Evolutionary conservation across 35 echinoderm and acorn worm species (phyloP), one percentile per base, ranked within the genome.

Genomic region (Stichopus chloronotus): DNA sequence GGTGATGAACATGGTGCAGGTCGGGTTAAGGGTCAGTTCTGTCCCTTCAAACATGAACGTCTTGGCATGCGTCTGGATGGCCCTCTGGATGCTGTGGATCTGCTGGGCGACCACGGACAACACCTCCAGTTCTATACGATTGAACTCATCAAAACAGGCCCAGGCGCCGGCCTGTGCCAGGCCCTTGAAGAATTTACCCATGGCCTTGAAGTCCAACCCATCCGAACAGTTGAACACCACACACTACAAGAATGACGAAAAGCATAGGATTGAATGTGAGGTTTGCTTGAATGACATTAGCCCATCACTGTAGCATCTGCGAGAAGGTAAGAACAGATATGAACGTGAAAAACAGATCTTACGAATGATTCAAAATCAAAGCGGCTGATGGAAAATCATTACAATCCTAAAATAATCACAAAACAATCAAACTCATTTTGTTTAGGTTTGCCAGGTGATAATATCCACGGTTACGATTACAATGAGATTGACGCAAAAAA

Each of bases 211-310:
- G 88, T 99, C 97, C 9, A 99, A 83, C 82, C 97, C 97, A 76
- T 99, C 97, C 1, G 97, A 96, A 65, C 97, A 99, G 95, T 99
- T 99, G 97, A 99, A 99, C 9, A 99, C 97, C 13, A 99, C 97
- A 94, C 97, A 99, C 95, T 99, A 90, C 16, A 83, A 93, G 7
- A 79, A 13, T 53, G 19, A 17, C 23, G 81, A 74, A 86, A 16
- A 95, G 25, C n/a, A 12, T 16, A 24, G n/a, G 65, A 11, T 9
- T 71, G 65, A 71, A 71, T 71, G n/a, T 71, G 65, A 71, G 9
- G 9, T n/a, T 71, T n/a, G 65, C 65, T 11, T 71, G 9, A 9
- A 71, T 71, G n/a, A n/a, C n/a, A n/a, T n/a, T n/a, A n/a, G n/a
- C n/a, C n/a, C n/a, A n/a, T n/a, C n/a, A n/a, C n/a, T n/a, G n/a